phyloP scores from a whole-genome alignment of 1,140 invertebrate species.

The Parasteatoda tepidariorum region DNA sequence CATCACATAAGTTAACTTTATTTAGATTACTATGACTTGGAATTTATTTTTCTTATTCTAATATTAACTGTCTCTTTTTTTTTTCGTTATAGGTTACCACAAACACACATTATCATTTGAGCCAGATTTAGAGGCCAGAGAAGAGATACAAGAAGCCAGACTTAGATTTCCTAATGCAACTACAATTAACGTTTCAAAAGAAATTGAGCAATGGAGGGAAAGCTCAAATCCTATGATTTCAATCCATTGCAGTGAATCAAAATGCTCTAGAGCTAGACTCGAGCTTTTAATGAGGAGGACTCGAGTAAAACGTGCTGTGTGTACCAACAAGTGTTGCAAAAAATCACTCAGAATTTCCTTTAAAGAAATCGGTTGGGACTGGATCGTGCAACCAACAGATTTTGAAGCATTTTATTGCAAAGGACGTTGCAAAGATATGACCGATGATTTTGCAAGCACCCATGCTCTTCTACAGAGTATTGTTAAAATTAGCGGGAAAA shows the following conservation, averaged over 20 bases:
- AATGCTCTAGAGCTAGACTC: background rate
- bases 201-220: background rate
- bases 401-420: constrained; percentile 81
- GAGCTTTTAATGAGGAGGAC: background rate
- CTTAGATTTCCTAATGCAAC: constrained; percentile 10
- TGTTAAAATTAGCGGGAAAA: constrained; percentile 74
- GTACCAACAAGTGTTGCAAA: constrained; percentile 72
- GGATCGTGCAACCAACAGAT: constrained; percentile 77
- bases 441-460: constrained; percentile 77
- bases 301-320: background rate
- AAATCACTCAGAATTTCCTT: constrained; percentile 77
- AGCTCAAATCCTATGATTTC: background rate
- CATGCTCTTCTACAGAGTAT: constrained; percentile 80
- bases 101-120: background rate
- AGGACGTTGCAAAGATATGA: constrained; percentile 76
- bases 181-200: background rate
- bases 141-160: background rate
- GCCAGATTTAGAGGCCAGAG: background rate
- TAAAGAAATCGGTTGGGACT: constrained; percentile 77
- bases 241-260: background rate
- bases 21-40: too few species aligned
- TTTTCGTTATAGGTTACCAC: background rate
- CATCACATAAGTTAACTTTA: too few species aligned
- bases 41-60: too few species aligned
- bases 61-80: too few species aligned